Evolutionary conservation across 2,113 vertebrate species (phyloP), one percentile per base, ranked within the genome.

Genomic region (Sinocyclocheilus maitianheensis): DNA sequence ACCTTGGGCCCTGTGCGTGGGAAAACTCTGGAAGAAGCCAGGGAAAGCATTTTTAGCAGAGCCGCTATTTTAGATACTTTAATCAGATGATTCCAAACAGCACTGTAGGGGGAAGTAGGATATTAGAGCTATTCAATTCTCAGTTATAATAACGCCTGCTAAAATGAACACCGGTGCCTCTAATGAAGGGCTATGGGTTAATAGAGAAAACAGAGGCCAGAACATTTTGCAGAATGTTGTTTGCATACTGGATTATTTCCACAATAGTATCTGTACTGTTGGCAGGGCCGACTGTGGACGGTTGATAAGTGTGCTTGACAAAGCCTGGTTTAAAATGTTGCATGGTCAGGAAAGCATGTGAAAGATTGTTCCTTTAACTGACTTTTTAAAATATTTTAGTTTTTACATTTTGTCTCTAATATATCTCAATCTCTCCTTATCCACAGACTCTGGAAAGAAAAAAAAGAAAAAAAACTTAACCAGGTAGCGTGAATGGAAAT

Each of bases 61-160:
- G 81, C 24, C 1, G 65, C 81, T 83, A 72, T 83, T 83, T 83
- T 72, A 55, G 51, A 83, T 55, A 13, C 81, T 83, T 83, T 58
- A 83, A 83, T 83, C 65, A 51, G 67, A 83, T 83, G 67, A 83
- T 83, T 83, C 26, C 46, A 69, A 83, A 72, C 81, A 72, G 67
- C 81, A 72, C 62, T 80, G 58, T 63, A 67, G 24, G 62, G 24
- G 43, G n/a, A 51, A 30, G 20, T 16, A 63, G 62, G 16, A 67
- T 81, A 81, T 81, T 81, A 81, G 22, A 67, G 79, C 8, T 51
- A 51, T 51, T 81, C 37, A 81, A 46, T 37, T 55, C 65, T 72
- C 65, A 2, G 48, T 72, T 55, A 72, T n/a, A 83, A 71, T 30
- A 51, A 67, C 24, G 63, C 62, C 79, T 81, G 60, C 40, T 43